These are phyloP conservation scores for Bedellia somnulentella DNA, from an alignment of 2,888 invertebrate species.

Conservation along the genomic window DNA sequence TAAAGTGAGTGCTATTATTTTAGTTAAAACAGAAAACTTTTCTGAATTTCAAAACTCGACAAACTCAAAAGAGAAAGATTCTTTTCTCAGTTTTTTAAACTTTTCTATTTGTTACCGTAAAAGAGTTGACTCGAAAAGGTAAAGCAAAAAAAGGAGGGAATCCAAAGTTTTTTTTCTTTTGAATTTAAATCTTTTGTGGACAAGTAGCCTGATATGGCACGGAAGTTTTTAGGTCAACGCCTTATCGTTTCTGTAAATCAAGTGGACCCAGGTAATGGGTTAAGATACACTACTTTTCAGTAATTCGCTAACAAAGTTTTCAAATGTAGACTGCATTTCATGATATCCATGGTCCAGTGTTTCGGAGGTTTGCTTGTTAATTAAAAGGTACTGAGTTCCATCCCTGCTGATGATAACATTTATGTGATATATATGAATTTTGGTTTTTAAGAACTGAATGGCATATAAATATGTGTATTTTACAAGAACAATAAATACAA, in stretches of 20 bases:
- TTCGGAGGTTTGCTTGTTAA: too few species aligned
- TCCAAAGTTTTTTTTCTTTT: slow-evolving; percentile 18
- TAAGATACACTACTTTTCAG: slow-evolving; percentile 28
- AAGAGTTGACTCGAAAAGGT: background rate
- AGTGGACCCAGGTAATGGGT: slow-evolving; percentile 36
- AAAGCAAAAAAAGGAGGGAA: slow-evolving; percentile 8
- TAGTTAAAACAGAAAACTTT: too few species aligned
- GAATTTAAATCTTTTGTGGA: slow-evolving; percentile 40
- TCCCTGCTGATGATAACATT: background rate
- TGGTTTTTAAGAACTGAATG: too few species aligned
- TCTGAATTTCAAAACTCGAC: background rate
- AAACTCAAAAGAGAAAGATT: slow-evolving; percentile 2
- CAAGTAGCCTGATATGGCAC: slow-evolving; percentile 21
- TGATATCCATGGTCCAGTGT: too few species aligned
- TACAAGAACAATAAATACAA: too few species aligned
- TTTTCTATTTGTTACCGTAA: background rate
- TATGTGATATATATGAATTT: background rate
- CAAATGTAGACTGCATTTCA: too few species aligned
- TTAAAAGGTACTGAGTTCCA: background rate
- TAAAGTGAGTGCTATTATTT: too few species aligned
- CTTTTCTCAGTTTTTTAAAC: background rate
- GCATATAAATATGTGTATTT: too few species aligned
- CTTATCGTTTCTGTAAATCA: slow-evolving; percentile 50
- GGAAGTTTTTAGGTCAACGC: slow-evolving; percentile 45
- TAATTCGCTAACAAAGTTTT: too few species aligned